Evolutionary conservation across 2,888 invertebrate genomes (phyloP).

Genomic region (Lampropteryx suffumata): DNA sequence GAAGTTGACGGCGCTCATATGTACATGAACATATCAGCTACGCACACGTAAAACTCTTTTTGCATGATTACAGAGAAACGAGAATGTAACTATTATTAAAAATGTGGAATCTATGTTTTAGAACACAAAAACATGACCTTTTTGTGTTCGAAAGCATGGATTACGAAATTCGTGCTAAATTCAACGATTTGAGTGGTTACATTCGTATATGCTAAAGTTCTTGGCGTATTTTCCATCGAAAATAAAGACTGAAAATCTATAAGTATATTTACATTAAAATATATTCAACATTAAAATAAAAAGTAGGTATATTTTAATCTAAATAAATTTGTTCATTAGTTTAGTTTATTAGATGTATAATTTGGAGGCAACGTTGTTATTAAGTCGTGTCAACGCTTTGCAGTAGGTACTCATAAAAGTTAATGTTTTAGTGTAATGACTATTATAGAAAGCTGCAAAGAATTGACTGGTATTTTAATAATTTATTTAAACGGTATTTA

Average conservation of each 20-base stretch:
- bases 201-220: neutral
- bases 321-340: slow-evolving; percentile 45
- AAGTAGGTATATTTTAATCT: slow-evolving; percentile 39
- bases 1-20: slow-evolving; percentile 69
- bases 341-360: no score
- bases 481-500: slow-evolving; percentile 34
- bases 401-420: neutral
- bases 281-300: no score
- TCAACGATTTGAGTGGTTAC: no score
- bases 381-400: neutral
- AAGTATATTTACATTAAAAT: no score
- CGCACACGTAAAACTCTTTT: slow-evolving; percentile 53
- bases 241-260: slow-evolving; percentile 49
- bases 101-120: no score
- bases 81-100: no score
- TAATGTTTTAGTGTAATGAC: neutral
- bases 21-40: slow-evolving; percentile 79
- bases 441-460: neutral
- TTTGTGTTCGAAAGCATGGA: no score
- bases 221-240: slow-evolving; percentile 28
- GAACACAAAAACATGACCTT: no score
- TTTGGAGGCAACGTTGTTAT: slow-evolving; percentile 31
- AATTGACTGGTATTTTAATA: slow-evolving; percentile 21
- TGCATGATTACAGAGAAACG: no score
- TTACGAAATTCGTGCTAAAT: no score